Conservation (phyloP, 2,888 invertebrate species). For the Drosophila parthenogenetica region DNA sequence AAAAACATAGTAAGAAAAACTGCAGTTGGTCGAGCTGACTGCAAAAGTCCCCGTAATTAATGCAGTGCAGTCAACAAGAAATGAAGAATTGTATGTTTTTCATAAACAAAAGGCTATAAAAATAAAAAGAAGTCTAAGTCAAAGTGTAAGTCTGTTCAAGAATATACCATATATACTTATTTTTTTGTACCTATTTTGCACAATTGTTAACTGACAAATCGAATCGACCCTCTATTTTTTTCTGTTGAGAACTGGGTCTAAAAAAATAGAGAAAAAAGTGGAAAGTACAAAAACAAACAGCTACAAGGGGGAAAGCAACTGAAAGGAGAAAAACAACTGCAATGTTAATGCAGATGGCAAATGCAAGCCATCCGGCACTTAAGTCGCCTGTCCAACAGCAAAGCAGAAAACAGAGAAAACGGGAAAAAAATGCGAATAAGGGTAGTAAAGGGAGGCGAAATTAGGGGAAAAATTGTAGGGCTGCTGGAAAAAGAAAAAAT, state of each 20-base stretch:
- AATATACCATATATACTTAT: too few relatives aligned
- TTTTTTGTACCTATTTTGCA: too few relatives aligned
- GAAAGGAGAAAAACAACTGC: constrained; percentile 21
- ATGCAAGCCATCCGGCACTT: constrained; percentile 50
- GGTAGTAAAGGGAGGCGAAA: constrained; percentile 24
- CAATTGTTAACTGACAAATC: too few relatives aligned
- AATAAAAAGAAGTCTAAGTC: too few relatives aligned
- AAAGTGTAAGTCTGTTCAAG: too few relatives aligned
- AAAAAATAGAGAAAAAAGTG: not conserved
- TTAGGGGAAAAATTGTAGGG: constrained; percentile 27
- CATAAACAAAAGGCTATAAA: too few relatives aligned
- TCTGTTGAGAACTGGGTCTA: not conserved
- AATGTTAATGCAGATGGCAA: constrained; percentile 31
- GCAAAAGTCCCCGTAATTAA: not conserved
- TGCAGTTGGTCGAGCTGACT: not conserved
- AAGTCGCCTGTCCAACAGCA: constrained; percentile 50
- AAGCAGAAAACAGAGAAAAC: constrained; percentile 3
- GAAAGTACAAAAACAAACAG: constrained; percentile 13
- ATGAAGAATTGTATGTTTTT: too few relatives aligned
- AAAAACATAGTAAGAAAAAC: not conserved
- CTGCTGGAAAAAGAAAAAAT: not conserved
- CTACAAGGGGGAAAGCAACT: constrained; percentile 5
- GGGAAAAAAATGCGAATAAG: constrained; percentile 13
- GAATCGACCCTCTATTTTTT: too few relatives aligned
- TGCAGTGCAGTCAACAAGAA: too few relatives aligned